Conservation (phyloP, 1,140 invertebrate genomes). For the Bombus superbus region DNA sequence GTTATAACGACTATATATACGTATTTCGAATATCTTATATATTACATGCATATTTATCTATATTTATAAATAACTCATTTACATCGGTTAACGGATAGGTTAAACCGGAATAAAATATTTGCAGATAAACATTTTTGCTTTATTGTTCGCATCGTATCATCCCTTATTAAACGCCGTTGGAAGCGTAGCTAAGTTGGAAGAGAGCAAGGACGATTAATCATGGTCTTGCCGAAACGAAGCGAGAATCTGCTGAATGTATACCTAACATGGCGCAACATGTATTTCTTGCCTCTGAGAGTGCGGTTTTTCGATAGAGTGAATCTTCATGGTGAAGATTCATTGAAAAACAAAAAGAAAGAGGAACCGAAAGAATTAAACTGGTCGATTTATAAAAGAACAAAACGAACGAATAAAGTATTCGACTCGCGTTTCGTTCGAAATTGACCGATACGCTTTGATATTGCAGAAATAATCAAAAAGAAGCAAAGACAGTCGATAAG, state of each 20-base stretch:
- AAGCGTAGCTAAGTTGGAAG: neutral
- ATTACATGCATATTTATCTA: too few species aligned
- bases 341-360: neutral
- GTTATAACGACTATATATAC: too few species aligned
- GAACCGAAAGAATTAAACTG: neutral
- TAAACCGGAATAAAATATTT: neutral
- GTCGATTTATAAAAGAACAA: neutral
- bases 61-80: too few species aligned
- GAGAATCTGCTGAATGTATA: slow-evolving; percentile 9
- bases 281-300: slow-evolving; percentile 25
- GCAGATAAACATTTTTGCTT: neutral
- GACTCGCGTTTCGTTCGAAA: slow-evolving; percentile 32
- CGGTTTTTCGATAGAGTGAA: slow-evolving; percentile 17
- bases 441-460: slow-evolving; percentile 26
- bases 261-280: slow-evolving; percentile 16
- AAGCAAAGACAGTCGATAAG: slow-evolving; percentile 14
- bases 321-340: slow-evolving; percentile 38
- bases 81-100: neutral
- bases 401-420: neutral
- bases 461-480: slow-evolving; percentile 7
- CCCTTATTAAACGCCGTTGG: neutral
- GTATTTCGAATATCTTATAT: too few species aligned
- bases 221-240: slow-evolving; percentile 3
- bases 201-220: slow-evolving; percentile 22
- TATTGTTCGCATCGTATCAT: neutral